phyloP scores from a whole-genome alignment of 2,888 invertebrate species.

The Oligia latruncula region DNA sequence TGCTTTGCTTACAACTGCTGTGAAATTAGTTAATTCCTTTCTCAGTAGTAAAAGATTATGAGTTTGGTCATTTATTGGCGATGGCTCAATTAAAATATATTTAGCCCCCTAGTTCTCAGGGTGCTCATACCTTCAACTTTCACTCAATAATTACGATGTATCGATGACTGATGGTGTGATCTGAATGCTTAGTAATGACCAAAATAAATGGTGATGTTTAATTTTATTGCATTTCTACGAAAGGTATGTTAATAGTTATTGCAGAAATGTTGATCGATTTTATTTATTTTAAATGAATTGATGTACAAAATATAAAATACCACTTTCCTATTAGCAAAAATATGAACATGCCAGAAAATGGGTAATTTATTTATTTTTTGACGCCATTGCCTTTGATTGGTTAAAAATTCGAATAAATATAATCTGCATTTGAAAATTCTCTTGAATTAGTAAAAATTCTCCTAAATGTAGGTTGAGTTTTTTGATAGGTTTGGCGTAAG shows the following conservation, averaged over 20 bases:
- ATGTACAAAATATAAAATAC: not conserved
- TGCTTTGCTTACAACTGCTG: not conserved
- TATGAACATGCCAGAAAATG: not conserved
- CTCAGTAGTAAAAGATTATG: not conserved
- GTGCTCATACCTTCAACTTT: slow-evolving; percentile 17
- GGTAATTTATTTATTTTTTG: not conserved
- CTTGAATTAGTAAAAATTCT: not conserved
- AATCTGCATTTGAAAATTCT: no score
- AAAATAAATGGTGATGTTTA: not conserved
- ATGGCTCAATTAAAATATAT: not conserved
- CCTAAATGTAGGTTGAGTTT: not conserved
- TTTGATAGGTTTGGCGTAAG: not conserved
- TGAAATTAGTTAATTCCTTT: not conserved
- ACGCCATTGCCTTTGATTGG: not conserved
- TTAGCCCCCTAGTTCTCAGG: not conserved
- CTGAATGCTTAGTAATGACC: slow-evolving; percentile 1
- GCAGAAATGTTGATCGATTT: slow-evolving; percentile 4
- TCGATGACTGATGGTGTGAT: not conserved
- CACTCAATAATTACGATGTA: slow-evolving; percentile 1
- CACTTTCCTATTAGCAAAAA: slow-evolving; percentile 13
- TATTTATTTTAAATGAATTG: not conserved
- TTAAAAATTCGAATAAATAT: not conserved
- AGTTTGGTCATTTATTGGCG: not conserved
- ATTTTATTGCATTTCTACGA: not conserved
- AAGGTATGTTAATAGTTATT: not conserved